phyloP scores from a whole-genome alignment of 2,888 invertebrate genomes.

The Osedax frankpressi region DNA sequence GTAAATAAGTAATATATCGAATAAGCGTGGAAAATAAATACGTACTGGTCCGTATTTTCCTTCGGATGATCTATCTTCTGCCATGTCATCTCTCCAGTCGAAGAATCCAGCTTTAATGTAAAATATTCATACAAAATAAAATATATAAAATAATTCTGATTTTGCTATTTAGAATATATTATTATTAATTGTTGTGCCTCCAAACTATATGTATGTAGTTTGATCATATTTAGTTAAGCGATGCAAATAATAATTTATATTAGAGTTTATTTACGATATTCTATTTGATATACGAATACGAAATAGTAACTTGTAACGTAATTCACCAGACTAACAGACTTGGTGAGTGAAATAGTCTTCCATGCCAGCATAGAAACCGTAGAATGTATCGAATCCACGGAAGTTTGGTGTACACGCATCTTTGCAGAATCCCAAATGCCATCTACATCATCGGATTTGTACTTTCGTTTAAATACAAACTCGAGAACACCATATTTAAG shows the following conservation, averaged over 20 bases:
- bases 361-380: neutral
- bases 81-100: neutral
- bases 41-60: neutral
- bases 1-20: neutral
- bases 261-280: too few relatives aligned
- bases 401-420: neutral
- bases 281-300: too few relatives aligned
- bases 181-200: too few relatives aligned
- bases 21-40: too few relatives aligned
- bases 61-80: neutral
- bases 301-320: neutral
- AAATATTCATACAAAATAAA: too few relatives aligned
- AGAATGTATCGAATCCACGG: neutral
- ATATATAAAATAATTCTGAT: too few relatives aligned
- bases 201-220: too few relatives aligned
- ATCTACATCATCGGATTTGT: neutral
- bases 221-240: too few relatives aligned
- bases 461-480: too few relatives aligned
- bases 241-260: too few relatives aligned
- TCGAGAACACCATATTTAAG: too few relatives aligned
- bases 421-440: neutral
- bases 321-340: neutral
- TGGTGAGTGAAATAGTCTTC: neutral
- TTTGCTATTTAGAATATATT: too few relatives aligned
- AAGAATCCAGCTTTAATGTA: neutral